These are phyloP conservation scores for Seriola quinqueradiata DNA, from an alignment of 2,113 vertebrate species.

Conservation along the genomic window DNA sequence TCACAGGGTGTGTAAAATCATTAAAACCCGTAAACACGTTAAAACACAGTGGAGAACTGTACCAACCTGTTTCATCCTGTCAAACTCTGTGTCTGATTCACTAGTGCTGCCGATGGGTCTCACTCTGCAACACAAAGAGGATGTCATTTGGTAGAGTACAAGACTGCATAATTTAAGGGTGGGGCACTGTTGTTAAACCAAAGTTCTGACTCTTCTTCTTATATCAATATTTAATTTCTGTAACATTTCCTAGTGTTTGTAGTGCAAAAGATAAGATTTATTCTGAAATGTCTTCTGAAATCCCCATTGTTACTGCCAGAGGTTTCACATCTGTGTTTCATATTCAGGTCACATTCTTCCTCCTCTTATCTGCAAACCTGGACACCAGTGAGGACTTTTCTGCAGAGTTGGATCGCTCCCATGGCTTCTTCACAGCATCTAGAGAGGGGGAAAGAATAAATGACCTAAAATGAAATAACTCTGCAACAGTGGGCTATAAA, in stretches of 20 bases:
- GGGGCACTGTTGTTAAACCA: neutral
- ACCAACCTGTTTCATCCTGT: constrained; percentile 98
- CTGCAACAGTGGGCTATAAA: neutral
- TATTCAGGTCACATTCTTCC: neutral
- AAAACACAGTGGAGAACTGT: neutral
- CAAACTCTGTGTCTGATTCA: constrained; percentile 95
- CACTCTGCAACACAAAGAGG: constrained; percentile 85
- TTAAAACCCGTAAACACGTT: neutral
- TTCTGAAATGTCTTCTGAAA: constrained; percentile 25
- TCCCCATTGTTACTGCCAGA: neutral
- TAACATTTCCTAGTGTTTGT: neutral
- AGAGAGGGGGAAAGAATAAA: neutral
- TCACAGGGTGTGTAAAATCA: neutral
- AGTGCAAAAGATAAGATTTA: neutral
- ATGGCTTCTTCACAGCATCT: constrained; percentile 97
- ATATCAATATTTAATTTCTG: neutral
- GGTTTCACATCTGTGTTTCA: neutral
- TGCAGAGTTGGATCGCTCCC: constrained; percentile 97
- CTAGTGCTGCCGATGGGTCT: constrained; percentile 92
- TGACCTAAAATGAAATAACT: neutral
- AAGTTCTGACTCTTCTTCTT: neutral
- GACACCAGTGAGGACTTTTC: constrained; percentile 95
- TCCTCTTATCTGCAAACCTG: constrained; percentile 85
- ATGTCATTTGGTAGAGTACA: neutral
- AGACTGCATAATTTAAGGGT: neutral